phyloP scores from a whole-genome alignment of 1,140 invertebrate genomes.

The Tyrophagus putrescentiae region DNA sequence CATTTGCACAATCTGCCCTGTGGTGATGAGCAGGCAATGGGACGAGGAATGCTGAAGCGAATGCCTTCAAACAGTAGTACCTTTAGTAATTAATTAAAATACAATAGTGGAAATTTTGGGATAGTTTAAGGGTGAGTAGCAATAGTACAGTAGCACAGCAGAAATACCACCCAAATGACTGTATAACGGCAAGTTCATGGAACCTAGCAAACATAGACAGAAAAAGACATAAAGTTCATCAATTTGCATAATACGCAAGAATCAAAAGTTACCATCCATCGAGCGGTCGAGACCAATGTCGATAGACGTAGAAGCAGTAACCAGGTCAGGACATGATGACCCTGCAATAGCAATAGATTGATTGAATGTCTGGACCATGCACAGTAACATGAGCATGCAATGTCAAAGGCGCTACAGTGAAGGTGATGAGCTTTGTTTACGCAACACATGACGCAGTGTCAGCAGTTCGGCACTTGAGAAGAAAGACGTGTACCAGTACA shows the following conservation, averaged over 20 bases:
- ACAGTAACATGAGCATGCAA: too few relatives aligned
- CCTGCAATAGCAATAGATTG: too few relatives aligned
- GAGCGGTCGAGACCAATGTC: slow-evolving; percentile 24
- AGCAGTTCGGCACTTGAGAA: slow-evolving; percentile 87
- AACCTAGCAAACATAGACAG: slow-evolving; percentile 29
- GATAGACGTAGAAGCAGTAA: slow-evolving; percentile 30
- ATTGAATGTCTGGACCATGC: too few relatives aligned
- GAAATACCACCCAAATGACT: slow-evolving; percentile 32
- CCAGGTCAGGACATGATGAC: slow-evolving; percentile 42
- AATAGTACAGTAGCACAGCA: too few relatives aligned
- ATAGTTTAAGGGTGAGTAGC: too few relatives aligned
- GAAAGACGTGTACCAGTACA: slow-evolving; percentile 86
- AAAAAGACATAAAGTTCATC: slow-evolving; percentile 33
- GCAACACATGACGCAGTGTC: slow-evolving; percentile 90
- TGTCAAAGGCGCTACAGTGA: too few relatives aligned
- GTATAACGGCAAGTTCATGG: slow-evolving; percentile 41
- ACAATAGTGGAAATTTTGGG: too few relatives aligned
- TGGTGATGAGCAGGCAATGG: slow-evolving; percentile 39
- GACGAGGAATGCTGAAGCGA: slow-evolving; percentile 36
- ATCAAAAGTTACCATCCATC: slow-evolving; percentile 55
- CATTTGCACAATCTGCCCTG: slow-evolving; percentile 41
- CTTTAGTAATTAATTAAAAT: too few relatives aligned
- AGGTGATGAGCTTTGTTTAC: slow-evolving; percentile 92
- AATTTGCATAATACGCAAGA: slow-evolving; percentile 25
- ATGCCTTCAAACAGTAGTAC: slow-evolving; percentile 42